A percentile compares a stretch with the other conserved stretches of the same genome.
These are phyloP conservation scores for Blera fallax DNA, from an alignment of 2,888 invertebrate species.

Conservation along the genomic window DNA sequence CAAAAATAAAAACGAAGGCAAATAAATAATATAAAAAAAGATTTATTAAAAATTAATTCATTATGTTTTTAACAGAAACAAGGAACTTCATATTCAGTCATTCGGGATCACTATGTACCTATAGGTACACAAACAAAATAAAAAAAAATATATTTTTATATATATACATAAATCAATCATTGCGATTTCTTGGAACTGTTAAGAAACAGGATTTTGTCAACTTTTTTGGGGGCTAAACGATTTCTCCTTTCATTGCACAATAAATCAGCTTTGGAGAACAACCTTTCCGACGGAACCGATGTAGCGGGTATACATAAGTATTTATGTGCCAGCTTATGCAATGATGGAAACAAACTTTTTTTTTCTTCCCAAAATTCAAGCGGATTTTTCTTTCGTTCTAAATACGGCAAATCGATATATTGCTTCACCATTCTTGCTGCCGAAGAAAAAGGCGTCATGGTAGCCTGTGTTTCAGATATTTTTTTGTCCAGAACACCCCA, in stretches of 20 bases:
- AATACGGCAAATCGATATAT: slow-evolving; percentile 19
- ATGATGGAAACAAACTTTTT: slow-evolving; percentile 9
- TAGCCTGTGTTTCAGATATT: too few relatives aligned
- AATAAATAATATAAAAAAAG: background rate
- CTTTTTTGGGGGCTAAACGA: slow-evolving; percentile 12
- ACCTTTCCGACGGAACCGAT: slow-evolving; percentile 27
- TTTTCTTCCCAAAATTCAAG: too few relatives aligned
- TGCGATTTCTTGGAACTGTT: background rate
- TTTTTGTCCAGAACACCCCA: too few relatives aligned
- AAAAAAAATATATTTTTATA: background rate
- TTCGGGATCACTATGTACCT: too few relatives aligned
- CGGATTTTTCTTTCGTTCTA: too few relatives aligned
- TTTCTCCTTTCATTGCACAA: slow-evolving; percentile 17
- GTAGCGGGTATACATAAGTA: slow-evolving; percentile 26
- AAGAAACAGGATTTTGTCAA: slow-evolving; percentile 22
- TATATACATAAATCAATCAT: too few relatives aligned
- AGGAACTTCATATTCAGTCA: background rate
- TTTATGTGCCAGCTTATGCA: background rate
- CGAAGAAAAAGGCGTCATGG: too few relatives aligned
- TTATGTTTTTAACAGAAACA: background rate
- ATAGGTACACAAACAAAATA: background rate
- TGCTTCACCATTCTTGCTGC: too few relatives aligned
- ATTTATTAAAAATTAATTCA: background rate
- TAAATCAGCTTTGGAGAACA: slow-evolving; percentile 11
- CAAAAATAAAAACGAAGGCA: background rate